Base-by-base conservation (phyloP, 2,797 vertebrate species). In the Hoplostethus atlanticus region DNA sequence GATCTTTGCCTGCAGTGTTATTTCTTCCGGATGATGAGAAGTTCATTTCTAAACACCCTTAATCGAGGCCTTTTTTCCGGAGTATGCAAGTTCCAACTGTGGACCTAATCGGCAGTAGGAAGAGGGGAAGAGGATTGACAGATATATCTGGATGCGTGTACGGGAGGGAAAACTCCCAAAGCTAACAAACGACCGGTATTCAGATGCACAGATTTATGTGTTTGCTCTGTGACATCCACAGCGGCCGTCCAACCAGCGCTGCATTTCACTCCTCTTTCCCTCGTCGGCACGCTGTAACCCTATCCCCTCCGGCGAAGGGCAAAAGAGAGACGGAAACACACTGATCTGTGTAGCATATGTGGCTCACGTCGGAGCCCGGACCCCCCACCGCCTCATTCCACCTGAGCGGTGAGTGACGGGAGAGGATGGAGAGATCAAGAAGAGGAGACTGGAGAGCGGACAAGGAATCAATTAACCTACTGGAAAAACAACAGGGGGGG, bases 281-380 rank as follows among this genome's bases (percentile, higher is more conserved):
- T 95, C 94, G 93, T 93, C 94, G 91, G 86, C 89, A 79, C 90
- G 82, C 76, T 83, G 96, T 96, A 96, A 97, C 89, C 90, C 91
- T 91, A 96, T 94, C 95, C 94, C 86, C 78, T 92, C 94, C 92
- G 93, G 86, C 93, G 94, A 91, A 87, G 87, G 87, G 86, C 91
- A 94, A 93, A 21, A 21, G 21, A 95, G 91, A 95, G 93, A 90
- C 92, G 89, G 87, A 95, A 95, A 94, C 95, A 94, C 89, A 87
- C 94, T 96, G 95, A 97, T 96, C 93, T 97, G 94, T 96, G 96
- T 93, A 96, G 93, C 96, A 96, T 93, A 94, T 97, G 96, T 86
- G 81, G 81, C 70, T 81, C 51, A 17, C 2, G 50, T 75, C 73
- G 71, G 93, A 95, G 95, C 94, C 91, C 84, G 90, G 90, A 84